Base-by-base conservation (phyloP, 2,113 vertebrate species). In the Callipepla squamata region DNA sequence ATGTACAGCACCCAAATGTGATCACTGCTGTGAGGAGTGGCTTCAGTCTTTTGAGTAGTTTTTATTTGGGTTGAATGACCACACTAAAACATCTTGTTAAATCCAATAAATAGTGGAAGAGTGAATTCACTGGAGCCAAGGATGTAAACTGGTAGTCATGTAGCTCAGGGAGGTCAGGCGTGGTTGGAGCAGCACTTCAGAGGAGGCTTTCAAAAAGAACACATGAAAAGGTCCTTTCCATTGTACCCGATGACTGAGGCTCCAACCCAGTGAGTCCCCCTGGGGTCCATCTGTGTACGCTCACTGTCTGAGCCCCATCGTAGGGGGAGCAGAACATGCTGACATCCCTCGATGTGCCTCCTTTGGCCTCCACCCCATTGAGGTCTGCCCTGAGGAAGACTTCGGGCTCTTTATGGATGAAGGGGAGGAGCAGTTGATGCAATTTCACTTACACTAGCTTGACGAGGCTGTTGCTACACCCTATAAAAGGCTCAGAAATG, bases 221-320 rank as follows among this genome's bases (percentile, higher is more conserved):
- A 45, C 11, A 32, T 40, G 45, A 66, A 72, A 86, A 76, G 50
- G 48, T 28, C 23, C 80, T 22, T 70, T 53, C 21, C n/a, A 78
- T 75, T 40, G 40, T 61, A 70, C n/a, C 50, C 53, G 28, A 18
- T 40, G 32, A 34, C n/a, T 9, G 38, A 82, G 66, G 72, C 12
- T 42, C 48, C 50, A 45, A 19, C 65, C 50, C 34, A 8, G 6
- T 7, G 3, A 2, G 44, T 26, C 47, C 14, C 23, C 42, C 10
- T 0, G 0, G 26, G 28, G 53, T 20, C 1, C 13, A 16, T 40
- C 40, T 32, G 16, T 69, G 19, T 22, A 1, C 14, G 21, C 8
- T 14, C 28, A 13, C 32, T 68, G 77, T 28, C 44, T 17, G 26
- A 53, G 23, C 4, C 14, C 10, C 28, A 22, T 30, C 17, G 51